These are phyloP conservation scores for Netelia fuscicornis DNA, from an alignment of 2,888 invertebrate genomes.

Conservation along the genomic window DNA sequence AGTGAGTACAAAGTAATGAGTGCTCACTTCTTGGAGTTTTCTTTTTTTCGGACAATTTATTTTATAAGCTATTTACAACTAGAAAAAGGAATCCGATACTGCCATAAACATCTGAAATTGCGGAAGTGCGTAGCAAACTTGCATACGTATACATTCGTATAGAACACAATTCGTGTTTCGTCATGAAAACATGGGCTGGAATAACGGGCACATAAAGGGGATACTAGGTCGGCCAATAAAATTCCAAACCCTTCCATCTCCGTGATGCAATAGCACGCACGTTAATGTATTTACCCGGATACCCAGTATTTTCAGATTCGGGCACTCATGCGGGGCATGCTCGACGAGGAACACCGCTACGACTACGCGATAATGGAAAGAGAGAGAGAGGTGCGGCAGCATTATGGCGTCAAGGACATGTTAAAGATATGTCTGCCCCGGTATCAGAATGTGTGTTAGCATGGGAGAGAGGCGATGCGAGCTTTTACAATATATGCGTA, in stretches of 20 bases:
- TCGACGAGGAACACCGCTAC: background rate
- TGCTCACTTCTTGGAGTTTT: background rate
- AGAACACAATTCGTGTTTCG: slow-evolving; percentile 1
- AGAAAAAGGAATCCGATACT: background rate
- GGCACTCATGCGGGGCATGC: background rate
- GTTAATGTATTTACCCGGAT: background rate
- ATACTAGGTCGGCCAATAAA: slow-evolving; percentile 67
- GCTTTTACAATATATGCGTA: slow-evolving; percentile 22
- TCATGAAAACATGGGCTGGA: slow-evolving; percentile 10
- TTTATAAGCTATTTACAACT: background rate
- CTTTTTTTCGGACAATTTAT: background rate
- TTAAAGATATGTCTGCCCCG: slow-evolving; percentile 37
- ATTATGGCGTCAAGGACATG: slow-evolving; percentile 9
- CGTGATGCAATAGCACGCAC: background rate
- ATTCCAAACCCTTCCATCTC: slow-evolving; percentile 49
- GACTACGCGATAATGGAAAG: slow-evolving; percentile 26
- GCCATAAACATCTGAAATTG: slow-evolving; percentile 1
- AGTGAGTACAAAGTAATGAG: too few species aligned
- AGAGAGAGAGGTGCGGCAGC: background rate
- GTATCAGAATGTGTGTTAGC: slow-evolving; percentile 39
- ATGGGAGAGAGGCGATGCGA: background rate
- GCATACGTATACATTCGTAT: slow-evolving; percentile 12
- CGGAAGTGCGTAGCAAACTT: background rate
- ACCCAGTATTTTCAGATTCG: slow-evolving; percentile 4
- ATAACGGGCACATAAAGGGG: slow-evolving; percentile 20